phyloP scores from a whole-genome alignment of 2,888 invertebrate species.

The Pherbina coryleti region DNA sequence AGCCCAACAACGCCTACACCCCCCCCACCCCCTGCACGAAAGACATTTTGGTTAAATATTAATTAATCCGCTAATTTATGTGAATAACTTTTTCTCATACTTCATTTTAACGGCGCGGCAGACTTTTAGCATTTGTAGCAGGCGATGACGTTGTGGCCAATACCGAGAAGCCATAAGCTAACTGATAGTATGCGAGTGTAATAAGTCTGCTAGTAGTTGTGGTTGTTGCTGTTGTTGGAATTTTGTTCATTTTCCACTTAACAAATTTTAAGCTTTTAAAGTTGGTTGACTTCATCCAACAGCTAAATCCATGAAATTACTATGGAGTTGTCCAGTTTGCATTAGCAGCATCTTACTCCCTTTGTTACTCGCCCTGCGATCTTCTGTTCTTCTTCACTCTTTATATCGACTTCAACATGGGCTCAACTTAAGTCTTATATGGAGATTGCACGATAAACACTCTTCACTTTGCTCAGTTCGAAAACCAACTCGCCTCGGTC shows the following conservation, averaged over 20 bases:
- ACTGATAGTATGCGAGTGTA: slow-evolving; percentile 22
- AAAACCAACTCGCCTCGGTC: background rate
- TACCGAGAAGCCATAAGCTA: slow-evolving; percentile 26
- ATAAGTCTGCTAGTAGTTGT: background rate
- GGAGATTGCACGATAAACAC: background rate
- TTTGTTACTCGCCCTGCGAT: too few relatives aligned
- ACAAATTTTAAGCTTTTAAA: slow-evolving; percentile 31
- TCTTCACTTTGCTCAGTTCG: background rate
- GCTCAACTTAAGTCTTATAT: background rate
- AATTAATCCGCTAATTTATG: slow-evolving; percentile 54
- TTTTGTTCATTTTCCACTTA: slow-evolving; percentile 21
- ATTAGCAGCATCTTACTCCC: background rate
- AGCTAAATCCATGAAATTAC: background rate
- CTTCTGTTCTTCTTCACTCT: background rate
- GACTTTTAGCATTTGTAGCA: too few relatives aligned
- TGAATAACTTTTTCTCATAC: slow-evolving; percentile 39
- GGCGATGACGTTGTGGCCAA: slow-evolving; percentile 8
- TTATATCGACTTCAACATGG: background rate
- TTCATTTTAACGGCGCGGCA: background rate
- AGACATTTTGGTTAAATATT: slow-evolving; percentile 36
- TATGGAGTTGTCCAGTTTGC: background rate
- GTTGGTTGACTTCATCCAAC: slow-evolving; percentile 13
- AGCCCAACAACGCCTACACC: too few relatives aligned
- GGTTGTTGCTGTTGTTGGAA: background rate
- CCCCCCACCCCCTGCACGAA: background rate